A percentile compares a stretch with the other conserved stretches of the same genome.
phyloP scores from a whole-genome alignment of 2,888 invertebrate species.

The Luperina testacea region DNA sequence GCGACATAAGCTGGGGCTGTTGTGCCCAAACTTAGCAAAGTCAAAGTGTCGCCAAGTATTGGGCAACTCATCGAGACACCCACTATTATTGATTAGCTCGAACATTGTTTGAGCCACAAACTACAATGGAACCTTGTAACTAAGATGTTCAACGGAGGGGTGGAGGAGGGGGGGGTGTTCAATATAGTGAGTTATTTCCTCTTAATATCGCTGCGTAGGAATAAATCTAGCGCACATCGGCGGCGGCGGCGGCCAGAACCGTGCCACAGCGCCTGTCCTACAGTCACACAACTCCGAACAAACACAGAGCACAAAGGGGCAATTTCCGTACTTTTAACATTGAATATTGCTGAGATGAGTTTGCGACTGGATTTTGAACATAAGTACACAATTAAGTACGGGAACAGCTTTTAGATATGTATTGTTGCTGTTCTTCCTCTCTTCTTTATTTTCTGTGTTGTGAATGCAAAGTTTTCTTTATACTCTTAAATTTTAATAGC shows the following conservation, averaged over 20 bases:
- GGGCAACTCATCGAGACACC: slow-evolving; percentile 26
- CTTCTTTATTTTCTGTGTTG: not conserved
- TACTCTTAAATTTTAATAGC: not conserved
- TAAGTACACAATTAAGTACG: not conserved
- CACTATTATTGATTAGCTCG: slow-evolving; percentile 28
- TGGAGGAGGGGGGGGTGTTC: not conserved
- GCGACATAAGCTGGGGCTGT: not conserved
- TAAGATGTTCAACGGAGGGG: not conserved
- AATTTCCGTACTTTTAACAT: not conserved
- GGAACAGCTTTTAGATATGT: not conserved
- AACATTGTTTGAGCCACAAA: slow-evolving; percentile 20
- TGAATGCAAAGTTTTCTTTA: not conserved
- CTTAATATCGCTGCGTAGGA: slow-evolving; percentile 57
- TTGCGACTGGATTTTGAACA: not conserved
- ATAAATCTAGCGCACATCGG: slow-evolving; percentile 52
- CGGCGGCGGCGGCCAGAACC: slow-evolving; percentile 17
- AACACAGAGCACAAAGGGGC: not conserved
- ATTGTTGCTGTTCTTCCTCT: not conserved
- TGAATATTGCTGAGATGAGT: not conserved
- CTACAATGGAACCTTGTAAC: not conserved
- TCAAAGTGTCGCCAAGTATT: slow-evolving; percentile 22
- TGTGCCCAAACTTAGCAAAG: slow-evolving; percentile 9
- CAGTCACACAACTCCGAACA: slow-evolving; percentile 13
- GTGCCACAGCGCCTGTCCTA: not conserved
- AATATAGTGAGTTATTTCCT: slow-evolving; percentile 25